A percentile compares a stretch with the other conserved stretches of the same genome.
Evolutionary conservation across 2,888 invertebrate species (phyloP).

Genomic region (Drosophila paranaensis): DNA sequence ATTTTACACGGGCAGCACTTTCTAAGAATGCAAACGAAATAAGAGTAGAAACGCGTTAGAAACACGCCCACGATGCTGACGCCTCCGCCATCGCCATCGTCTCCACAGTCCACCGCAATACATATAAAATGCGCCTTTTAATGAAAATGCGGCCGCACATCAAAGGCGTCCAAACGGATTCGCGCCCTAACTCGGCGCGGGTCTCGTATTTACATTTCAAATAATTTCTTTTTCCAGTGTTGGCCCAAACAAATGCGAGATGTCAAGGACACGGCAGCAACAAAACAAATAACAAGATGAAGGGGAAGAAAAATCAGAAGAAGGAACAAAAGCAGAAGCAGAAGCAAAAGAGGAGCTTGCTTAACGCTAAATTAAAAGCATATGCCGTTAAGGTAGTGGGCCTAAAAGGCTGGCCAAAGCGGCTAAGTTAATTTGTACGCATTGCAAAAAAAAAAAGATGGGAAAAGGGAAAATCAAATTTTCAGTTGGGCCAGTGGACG

Average conservation of each 20-base stretch:
- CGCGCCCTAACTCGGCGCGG: slow-evolving; percentile 14
- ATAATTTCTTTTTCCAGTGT: slow-evolving; percentile 26
- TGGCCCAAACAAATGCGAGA: slow-evolving; percentile 32
- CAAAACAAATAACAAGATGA: not conserved
- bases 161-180: slow-evolving; percentile 37
- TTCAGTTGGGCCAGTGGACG: slow-evolving; percentile 47
- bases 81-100: not conserved
- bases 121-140: slow-evolving; percentile 29
- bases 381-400: not conserved
- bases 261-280: slow-evolving; percentile 47
- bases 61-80: not conserved
- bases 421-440: slow-evolving; percentile 40
- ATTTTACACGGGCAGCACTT: slow-evolving; percentile 35
- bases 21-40: slow-evolving; percentile 19
- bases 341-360: not conserved
- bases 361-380: slow-evolving; percentile 46
- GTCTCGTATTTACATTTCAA: slow-evolving; percentile 39
- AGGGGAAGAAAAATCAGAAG: not conserved
- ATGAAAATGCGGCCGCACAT: slow-evolving; percentile 52
- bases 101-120: slow-evolving; percentile 7
- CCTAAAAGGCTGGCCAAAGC: slow-evolving; percentile 9
- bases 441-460: slow-evolving; percentile 21
- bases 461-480: slow-evolving; percentile 33
- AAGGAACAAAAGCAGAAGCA: not conserved
- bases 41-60: not conserved